Base-by-base conservation (phyloP, 2,888 invertebrate genomes). In the Ormyrus rosae region DNA sequence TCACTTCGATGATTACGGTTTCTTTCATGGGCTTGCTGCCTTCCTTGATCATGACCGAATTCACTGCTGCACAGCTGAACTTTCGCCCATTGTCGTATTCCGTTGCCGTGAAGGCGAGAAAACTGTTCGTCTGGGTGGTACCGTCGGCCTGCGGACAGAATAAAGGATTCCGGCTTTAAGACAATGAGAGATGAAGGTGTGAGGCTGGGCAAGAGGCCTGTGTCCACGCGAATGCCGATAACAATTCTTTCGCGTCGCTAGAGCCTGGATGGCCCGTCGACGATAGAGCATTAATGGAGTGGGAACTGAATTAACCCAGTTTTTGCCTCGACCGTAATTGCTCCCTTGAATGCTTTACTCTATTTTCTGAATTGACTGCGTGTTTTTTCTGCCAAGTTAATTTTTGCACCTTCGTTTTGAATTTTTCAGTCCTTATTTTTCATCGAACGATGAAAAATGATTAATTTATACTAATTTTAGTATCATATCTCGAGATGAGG, bases 11-110 rank as follows among this genome's bases (percentile, higher is more conserved):
- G 64, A 94, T 94, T 61, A 94, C 92, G 8, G 93, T 93, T 53
- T 94, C 94, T 83, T 95, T 93, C 89, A 97, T 93, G 2, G 96
- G 96, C 78, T 95, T 94, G 86, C 96, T 95, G 61, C 94, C 93
- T 83, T 95, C 94, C 79, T 94, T 93, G 83, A 93, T 91, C 88
- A 95, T 95, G 70, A 97, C 97, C 83, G 95, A 93, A 91, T 98
- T 98, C 84, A 95, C 94, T 0, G 96, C 96, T 86, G 95, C 94
- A 88, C 97, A 97, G 85, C 94, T 94, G 89, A 97, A 95, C 85
- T 94, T 94, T 83, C 93, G 93, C 34, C 95, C 95, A 88, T 97
- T 96, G 89, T 97, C 97, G 90, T 93, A 96, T 65, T 96, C 94
- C 5, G 95, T 94, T 50, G 96, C 97, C 83, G 94, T 94, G 91